Evolutionary conservation across 2,113 vertebrate species (phyloP), one percentile per base, ranked within the genome.

Genomic region (Lampris megalopsis): DNA sequence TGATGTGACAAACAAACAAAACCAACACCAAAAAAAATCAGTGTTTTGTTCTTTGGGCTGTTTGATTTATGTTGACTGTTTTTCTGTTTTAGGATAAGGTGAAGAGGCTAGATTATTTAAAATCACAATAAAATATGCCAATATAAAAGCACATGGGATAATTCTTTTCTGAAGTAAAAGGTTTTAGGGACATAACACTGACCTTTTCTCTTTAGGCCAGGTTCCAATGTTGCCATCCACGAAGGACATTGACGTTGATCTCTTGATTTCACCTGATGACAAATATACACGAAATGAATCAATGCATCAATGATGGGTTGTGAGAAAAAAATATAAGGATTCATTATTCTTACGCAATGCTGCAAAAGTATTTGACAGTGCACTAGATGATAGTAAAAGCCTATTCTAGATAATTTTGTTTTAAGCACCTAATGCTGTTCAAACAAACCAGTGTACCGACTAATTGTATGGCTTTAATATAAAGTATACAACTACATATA

Each of bases 131-230:
- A 4, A 45, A 45, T 5, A 45, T 0, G 4, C 41, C 43, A 61
- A 35, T 53, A 36, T 56, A 69, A 45, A 45, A 5, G 4, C 43
- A 4, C 43, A 36, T 40, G 41, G 40, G 2, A 59, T 59, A 60
- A 53, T 54, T 5, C n/a, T 6, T 54, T 35, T 24, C 24, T 24
- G 24, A 24, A 24, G 24, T 24, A 24, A 24, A 24, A 24, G 24
- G 3, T n/a, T 8, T 62, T 47, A 1, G 35, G 38, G 45, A 66
- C 36, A 2, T 6, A 42, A 49, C 35, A 80, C 82, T 45, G 8
- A 97, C 98, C 96, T 94, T 92, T 98, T 98, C 82, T 99, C 97
- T 94, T 98, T 99, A 66, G 97, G 97, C 97, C 97, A 99, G 0
- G 98, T 98, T 56, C 97, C 97, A 59, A 97, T 94, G 88, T 96